Evolutionary conservation across 1,140 invertebrate species (phyloP).

Genomic region (Theocolax elegans): DNA sequence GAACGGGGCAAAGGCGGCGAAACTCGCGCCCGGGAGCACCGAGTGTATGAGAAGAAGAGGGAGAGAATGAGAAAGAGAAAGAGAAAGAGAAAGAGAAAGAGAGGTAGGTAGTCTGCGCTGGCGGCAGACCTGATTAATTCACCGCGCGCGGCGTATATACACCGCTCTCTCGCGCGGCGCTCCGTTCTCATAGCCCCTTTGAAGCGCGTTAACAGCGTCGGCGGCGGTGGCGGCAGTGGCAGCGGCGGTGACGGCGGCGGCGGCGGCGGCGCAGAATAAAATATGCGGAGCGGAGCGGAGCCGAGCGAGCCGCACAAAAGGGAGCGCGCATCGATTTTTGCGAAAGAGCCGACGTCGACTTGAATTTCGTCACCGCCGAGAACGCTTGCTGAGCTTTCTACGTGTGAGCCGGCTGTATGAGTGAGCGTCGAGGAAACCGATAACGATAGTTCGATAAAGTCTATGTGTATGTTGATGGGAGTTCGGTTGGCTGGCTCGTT

Average conservation of each 20-base stretch:
- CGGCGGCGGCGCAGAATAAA: conserved; percentile 37
- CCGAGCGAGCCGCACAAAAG: conserved; percentile 5
- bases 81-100: conserved; percentile 4
- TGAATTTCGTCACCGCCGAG: conserved; percentile 22
- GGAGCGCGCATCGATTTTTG: conserved; percentile 35
- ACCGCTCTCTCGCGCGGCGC: conserved; percentile 29
- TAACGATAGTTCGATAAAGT: too few relatives aligned
- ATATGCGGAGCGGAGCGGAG: conserved; percentile 22
- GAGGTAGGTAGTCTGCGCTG: not conserved
- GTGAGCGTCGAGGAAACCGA: too few relatives aligned
- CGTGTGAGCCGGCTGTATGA: too few relatives aligned
- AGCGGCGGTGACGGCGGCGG: conserved; percentile 32
- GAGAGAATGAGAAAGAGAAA: not conserved
- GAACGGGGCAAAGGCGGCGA: conserved; percentile 7
- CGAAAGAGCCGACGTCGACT: conserved; percentile 26
- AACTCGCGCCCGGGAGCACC: conserved; percentile 33
- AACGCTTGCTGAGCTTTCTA: too few relatives aligned
- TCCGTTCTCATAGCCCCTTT: conserved; percentile 33
- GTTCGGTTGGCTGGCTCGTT: too few relatives aligned
- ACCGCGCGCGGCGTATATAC: conserved; percentile 23
- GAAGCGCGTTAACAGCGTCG: conserved; percentile 40
- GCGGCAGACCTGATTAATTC: conserved; percentile 40
- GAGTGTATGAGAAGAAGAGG: conserved; percentile 12
- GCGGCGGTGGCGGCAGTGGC: conserved; percentile 27
- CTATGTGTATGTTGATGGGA: too few relatives aligned